Percentiles rank a stretch among this genome's conserved stretches.
phyloP scores from a whole-genome alignment of 2,888 invertebrate genomes.

The Watsonalla cultraria region DNA sequence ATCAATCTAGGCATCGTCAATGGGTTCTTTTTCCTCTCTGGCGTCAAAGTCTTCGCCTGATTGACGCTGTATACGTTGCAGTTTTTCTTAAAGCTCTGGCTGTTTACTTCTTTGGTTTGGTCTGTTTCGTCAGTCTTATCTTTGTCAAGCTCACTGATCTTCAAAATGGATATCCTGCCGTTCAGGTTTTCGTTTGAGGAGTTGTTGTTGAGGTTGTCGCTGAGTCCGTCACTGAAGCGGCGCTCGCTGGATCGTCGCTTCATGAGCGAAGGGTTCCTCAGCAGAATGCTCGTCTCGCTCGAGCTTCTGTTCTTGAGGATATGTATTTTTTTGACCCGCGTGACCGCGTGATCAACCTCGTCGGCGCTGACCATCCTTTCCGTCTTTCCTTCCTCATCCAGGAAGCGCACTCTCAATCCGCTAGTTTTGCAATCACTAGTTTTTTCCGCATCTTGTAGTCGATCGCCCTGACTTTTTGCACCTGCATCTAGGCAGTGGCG shows the following conservation, averaged over 20 bases:
- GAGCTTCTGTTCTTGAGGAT: conserved; percentile 73
- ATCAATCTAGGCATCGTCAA: conserved; percentile 63
- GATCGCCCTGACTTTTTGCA: conserved; percentile 58
- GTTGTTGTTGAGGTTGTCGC: conserved; percentile 63
- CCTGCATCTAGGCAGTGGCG: conserved; percentile 59
- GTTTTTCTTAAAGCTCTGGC: conserved; percentile 66
- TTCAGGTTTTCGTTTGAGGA: conserved; percentile 64
- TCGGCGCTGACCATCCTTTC: conserved; percentile 69
- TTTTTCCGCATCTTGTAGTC: conserved; percentile 60
- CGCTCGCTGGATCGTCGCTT: conserved; percentile 60
- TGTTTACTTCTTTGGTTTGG: conserved; percentile 63
- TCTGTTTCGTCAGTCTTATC: conserved; percentile 61
- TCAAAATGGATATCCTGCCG: conserved; percentile 33
- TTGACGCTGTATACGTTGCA: conserved; percentile 74
- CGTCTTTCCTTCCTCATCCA: conserved; percentile 71
- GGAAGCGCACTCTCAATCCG: conserved; percentile 67
- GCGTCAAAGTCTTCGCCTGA: conserved; percentile 69
- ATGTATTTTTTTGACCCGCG: conserved; percentile 71
- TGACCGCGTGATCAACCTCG: conserved; percentile 64
- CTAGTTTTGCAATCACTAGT: conserved; percentile 50
- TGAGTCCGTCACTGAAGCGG: conserved; percentile 50
- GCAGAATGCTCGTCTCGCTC: conserved; percentile 69
- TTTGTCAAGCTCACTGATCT: conserved; percentile 40
- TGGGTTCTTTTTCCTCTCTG: conserved; percentile 60
- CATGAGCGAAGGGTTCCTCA: conserved; percentile 64